These are phyloP conservation scores for Aurelia sp. DNA, from an alignment of 30 jellyfish, hydroid and myxozoan genomes.

Conservation along the genomic window DNA sequence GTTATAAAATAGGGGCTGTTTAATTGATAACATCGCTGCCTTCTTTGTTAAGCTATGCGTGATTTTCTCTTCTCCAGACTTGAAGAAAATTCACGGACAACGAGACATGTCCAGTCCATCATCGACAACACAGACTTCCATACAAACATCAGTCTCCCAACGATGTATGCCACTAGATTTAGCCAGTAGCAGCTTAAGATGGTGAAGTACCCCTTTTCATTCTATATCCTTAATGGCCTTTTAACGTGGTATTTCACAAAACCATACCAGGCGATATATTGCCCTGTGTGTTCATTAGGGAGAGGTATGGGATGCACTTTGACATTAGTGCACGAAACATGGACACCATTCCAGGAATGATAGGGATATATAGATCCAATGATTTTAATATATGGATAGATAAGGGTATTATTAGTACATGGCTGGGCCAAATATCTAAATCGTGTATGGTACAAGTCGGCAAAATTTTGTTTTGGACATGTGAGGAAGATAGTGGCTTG, in stretches of 20 bases:
- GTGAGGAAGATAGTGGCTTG: too few relatives aligned
- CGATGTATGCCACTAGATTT: conserved; percentile 75
- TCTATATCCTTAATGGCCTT: neutral
- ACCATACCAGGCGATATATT: too few relatives aligned
- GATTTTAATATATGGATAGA: neutral
- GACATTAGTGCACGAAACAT: neutral
- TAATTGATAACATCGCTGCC: too few relatives aligned
- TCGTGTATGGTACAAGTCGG: too few relatives aligned
- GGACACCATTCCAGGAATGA: neutral
- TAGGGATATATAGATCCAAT: neutral
- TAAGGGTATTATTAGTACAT: too few relatives aligned
- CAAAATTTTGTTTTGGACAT: too few relatives aligned
- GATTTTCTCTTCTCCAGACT: conserved; percentile 16
- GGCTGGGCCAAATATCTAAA: too few relatives aligned
- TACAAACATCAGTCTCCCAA: conserved; percentile 36
- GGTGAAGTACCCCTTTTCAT: conserved; percentile 66
- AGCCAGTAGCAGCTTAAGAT: conserved; percentile 92
- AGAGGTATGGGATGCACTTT: too few relatives aligned
- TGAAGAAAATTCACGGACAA: conserved; percentile 70
- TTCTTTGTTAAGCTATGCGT: too few relatives aligned
- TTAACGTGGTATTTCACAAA: too few relatives aligned
- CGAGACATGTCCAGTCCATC: conserved; percentile 61
- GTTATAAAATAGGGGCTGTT: too few relatives aligned
- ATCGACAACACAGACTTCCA: conserved; percentile 26
- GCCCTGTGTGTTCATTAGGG: too few relatives aligned